phyloP scores from a whole-genome alignment of 1,140 invertebrate genomes.

The Drosophila fuyamai region DNA sequence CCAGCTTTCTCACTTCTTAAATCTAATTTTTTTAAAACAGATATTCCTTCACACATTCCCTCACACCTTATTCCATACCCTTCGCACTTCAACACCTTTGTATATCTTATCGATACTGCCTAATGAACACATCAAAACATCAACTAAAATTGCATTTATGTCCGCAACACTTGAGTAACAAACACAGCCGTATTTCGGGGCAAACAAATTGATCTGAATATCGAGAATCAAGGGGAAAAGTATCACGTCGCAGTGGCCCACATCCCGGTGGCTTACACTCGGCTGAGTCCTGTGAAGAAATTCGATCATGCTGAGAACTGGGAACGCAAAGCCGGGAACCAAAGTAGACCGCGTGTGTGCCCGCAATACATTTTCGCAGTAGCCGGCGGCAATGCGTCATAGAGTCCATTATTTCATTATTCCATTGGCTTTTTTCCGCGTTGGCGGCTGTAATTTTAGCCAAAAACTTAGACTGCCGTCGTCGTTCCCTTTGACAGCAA shows the following conservation, averaged over 20 bases:
- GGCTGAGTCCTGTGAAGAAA: conserved; percentile 58
- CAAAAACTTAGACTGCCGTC: conserved; percentile 40
- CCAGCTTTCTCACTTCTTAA: neutral
- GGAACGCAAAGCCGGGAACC: conserved; percentile 17
- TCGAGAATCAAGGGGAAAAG: conserved; percentile 38
- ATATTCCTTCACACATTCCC: neutral
- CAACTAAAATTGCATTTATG: conserved; percentile 75
- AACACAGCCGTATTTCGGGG: conserved; percentile 31
- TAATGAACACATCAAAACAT: conserved; percentile 80
- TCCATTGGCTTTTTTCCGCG: conserved; percentile 21
- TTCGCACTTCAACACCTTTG: conserved; percentile 38
- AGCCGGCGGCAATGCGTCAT: conserved; percentile 73
- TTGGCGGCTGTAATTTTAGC: conserved; percentile 74
- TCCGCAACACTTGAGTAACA: conserved; percentile 23
- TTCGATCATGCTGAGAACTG: conserved; percentile 75
- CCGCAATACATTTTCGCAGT: conserved; percentile 49
- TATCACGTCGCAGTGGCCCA: conserved; percentile 62
- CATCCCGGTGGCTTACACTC: conserved; percentile 58
- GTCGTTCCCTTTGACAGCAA: conserved; percentile 62
- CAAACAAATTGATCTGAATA: conserved; percentile 40
- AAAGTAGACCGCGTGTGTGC: conserved; percentile 14
- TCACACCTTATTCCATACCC: neutral
- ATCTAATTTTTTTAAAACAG: neutral
- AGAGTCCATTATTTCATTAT: conserved; percentile 8
- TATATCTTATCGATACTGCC: conserved; percentile 53